Evolutionary conservation across 2,888 invertebrate species (phyloP), one percentile per base, ranked within the genome.

Genomic region (Phalangium opilio): DNA sequence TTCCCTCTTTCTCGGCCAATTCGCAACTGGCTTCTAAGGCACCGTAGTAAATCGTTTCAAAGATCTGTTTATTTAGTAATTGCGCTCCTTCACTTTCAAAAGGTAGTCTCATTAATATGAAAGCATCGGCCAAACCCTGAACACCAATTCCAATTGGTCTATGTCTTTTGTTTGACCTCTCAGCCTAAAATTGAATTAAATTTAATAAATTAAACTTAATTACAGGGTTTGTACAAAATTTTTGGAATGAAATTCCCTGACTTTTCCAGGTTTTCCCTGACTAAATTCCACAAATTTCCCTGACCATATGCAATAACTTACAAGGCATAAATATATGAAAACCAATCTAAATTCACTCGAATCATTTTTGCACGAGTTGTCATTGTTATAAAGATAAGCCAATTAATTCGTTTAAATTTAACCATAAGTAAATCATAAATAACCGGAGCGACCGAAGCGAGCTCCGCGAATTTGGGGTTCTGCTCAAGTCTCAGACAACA

Each of bases 21-120:
- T 96, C 93, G 67, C 87, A 90, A 64, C 91, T 93, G 0, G 91
- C 84, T 67, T 96, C 93, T 51, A 98, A 68, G 0, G 96, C 90
- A n/a, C 84, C 90, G 67, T 83, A 91, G 65, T 99, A 98, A 55
- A 98, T 79, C 0, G 95, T 95, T 72, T 98, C 96, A 67, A 98
- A 99, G 57, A 99, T 93, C 64, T 91, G 82, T 57, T 79, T 81
- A 68, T 99, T 99, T 18, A 98, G 70, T 57, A 79, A 70, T 50
- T 77, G 74, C 0, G 96, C 91, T 61, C 83, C 75, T 45, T 79
- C 76, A 62, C 87, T 85, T 62, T 93, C 95, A 65, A 91, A 98
- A 1, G 96, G 86, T 65, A 77, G 76, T 42, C 93, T 75, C 84
- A 96, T 81, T 41, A 93, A 68, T 52, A 96, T 83, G 66, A 96